A percentile compares a stretch with the other conserved stretches of the same genome.
Evolutionary conservation across 2,113 vertebrate genomes (phyloP).

Genomic region (Osmerus eperlanus): DNA sequence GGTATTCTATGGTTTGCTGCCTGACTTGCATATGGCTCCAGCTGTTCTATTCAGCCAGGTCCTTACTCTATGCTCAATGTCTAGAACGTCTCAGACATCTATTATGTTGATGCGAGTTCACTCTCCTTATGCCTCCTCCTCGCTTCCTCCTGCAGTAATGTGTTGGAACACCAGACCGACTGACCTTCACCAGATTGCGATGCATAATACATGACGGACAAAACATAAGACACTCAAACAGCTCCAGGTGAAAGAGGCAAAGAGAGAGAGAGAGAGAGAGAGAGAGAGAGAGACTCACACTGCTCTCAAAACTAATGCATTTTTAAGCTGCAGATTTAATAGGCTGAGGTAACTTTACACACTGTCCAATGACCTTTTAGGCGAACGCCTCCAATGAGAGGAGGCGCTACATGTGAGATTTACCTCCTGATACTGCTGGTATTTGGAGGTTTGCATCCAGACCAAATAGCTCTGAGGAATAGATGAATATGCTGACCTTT

Average conservation of each 20-base stretch:
- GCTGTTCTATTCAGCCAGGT: background rate
- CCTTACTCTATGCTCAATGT: conserved; percentile 2
- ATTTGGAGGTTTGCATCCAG: background rate
- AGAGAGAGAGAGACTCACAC: background rate
- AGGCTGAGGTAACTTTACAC: conserved; percentile 13
- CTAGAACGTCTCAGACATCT: conserved; percentile 12
- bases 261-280: background rate
- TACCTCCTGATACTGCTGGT: background rate
- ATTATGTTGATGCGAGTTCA: conserved; percentile 12
- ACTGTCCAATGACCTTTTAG: conserved; percentile 13
- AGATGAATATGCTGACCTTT: conserved; percentile 1
- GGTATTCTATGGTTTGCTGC: background rate
- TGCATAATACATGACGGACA: conserved; percentile 27
- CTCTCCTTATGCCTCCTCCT: conserved; percentile 9
- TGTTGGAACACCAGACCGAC: conserved; percentile 2
- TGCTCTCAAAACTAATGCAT: conserved; percentile 4
- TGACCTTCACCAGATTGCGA: conserved; percentile 30
- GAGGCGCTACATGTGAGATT: background rate
- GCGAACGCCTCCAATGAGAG: background rate
- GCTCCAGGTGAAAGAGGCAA: conserved; percentile 2
- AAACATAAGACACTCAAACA: background rate
- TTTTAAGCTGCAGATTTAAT: conserved; percentile 16
- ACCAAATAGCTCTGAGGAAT: background rate
- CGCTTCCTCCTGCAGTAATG: background rate
- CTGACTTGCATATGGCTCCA: background rate